These are phyloP conservation scores for Ficedula albicollis DNA, from an alignment of 2,797 vertebrate species.

Conservation along the genomic window DNA sequence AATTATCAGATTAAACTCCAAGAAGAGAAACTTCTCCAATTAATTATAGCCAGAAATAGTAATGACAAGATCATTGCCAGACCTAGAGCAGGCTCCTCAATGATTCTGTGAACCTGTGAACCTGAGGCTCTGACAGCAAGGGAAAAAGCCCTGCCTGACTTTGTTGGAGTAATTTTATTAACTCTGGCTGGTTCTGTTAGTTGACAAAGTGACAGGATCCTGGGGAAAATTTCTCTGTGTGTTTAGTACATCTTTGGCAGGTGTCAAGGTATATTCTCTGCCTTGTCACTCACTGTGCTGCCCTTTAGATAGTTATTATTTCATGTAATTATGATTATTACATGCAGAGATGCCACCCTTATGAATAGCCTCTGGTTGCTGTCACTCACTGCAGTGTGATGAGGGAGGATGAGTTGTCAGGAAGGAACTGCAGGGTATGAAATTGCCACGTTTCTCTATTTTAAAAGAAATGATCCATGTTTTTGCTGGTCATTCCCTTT, in stretches of 20 bases:
- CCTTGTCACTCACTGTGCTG: conserved; percentile 76
- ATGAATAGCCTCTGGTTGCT: conserved; percentile 73
- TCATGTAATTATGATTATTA: conserved; percentile 82
- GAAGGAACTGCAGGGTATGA: not conserved
- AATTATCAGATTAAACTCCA: conserved; percentile 38
- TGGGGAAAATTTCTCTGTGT: conserved; percentile 55
- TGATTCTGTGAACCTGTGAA: conserved; percentile 1
- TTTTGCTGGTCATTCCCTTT: not conserved
- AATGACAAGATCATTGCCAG: conserved; percentile 18
- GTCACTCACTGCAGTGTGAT: conserved; percentile 55
- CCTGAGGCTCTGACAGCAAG: conserved; percentile 14
- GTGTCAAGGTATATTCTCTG: conserved; percentile 78
- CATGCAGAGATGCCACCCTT: conserved; percentile 65
- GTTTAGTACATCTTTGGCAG: conserved; percentile 74
- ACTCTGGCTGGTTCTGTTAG: conserved; percentile 59
- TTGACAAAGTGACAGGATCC: conserved; percentile 73
- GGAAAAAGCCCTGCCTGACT: conserved; percentile 41
- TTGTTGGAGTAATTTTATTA: conserved; percentile 70
- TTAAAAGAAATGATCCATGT: not conserved
- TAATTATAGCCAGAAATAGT: conserved; percentile 48
- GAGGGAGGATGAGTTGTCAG: conserved; percentile 34
- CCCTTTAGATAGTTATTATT: conserved; percentile 80
- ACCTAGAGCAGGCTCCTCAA: not conserved
- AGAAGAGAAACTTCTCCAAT: conserved; percentile 3
- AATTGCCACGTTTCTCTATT: not conserved